Percentiles rank a stretch among this genome's conserved stretches.
phyloP scores from a whole-genome alignment of 2,888 invertebrate genomes.

The Cantharis rufa region DNA sequence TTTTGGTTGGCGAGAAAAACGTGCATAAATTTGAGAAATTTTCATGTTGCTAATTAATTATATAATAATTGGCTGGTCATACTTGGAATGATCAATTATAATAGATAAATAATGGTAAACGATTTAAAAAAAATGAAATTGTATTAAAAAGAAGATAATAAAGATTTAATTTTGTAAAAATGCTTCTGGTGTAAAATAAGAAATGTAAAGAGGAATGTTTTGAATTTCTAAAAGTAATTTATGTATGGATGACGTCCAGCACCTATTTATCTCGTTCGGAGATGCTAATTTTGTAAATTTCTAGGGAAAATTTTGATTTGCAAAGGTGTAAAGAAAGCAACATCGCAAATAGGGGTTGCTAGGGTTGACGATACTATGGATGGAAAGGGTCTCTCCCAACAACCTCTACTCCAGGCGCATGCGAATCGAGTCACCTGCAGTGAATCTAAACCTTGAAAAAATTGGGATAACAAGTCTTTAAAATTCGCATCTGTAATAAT shows the following conservation, averaged over 20 bases:
- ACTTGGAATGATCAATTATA: neutral
- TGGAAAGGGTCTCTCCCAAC: constrained; percentile 23
- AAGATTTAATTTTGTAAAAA: neutral
- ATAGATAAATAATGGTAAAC: neutral
- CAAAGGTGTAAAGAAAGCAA: constrained; percentile 22
- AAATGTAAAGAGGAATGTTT: constrained; percentile 4
- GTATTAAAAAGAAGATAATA: neutral
- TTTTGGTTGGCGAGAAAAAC: neutral
- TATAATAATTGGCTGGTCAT: neutral
- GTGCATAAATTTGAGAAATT: neutral
- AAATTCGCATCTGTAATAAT: neutral
- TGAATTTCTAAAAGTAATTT: constrained; percentile 12
- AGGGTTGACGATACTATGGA: constrained; percentile 18
- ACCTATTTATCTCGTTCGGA: constrained; percentile 9
- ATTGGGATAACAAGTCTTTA: neutral
- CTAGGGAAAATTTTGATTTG: constrained; percentile 16
- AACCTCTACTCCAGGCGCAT: constrained; percentile 16
- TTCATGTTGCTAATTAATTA: neutral
- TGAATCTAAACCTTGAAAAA: neutral
- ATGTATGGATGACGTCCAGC: constrained; percentile 8
- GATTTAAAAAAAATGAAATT: neutral
- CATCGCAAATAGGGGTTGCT: constrained; percentile 12
- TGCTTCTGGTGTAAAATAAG: neutral
- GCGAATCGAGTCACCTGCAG: constrained; percentile 18
- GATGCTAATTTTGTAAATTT: constrained; percentile 17